Evolutionary conservation across 2,888 invertebrate species (phyloP).

Genomic region (Anodontia alba): DNA sequence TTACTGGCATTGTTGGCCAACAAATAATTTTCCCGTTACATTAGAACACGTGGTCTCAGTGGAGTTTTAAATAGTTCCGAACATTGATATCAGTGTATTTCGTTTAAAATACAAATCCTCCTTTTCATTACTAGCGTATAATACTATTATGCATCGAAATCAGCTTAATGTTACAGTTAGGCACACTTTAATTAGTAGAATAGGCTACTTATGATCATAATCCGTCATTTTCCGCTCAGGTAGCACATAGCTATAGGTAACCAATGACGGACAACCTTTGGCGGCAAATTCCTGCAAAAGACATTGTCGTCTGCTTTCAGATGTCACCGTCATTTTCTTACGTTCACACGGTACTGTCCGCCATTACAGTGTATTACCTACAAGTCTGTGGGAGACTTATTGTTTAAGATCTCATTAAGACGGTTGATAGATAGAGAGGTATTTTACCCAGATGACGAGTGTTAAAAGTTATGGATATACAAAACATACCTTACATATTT

Average conservation of each 20-base stretch:
- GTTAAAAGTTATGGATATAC: background rate
- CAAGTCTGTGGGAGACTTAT: background rate
- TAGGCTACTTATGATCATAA: slow-evolving; percentile 17
- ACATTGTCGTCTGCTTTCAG: slow-evolving; percentile 2
- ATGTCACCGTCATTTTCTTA: background rate
- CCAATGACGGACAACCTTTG: background rate
- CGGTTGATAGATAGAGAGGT: background rate
- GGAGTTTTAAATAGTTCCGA: slow-evolving; percentile 17
- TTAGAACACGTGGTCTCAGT: slow-evolving; percentile 10
- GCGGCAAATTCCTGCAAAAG: background rate
- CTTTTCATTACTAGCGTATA: slow-evolving; percentile 3
- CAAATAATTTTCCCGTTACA: slow-evolving; percentile 21
- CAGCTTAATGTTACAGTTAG: slow-evolving; percentile 12
- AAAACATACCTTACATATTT: background rate
- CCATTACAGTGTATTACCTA: background rate
- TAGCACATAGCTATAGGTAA: background rate
- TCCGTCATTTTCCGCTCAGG: slow-evolving; percentile 11
- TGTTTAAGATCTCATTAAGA: background rate
- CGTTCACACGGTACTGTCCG: background rate
- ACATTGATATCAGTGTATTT: slow-evolving; percentile 14
- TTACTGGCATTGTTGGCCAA: slow-evolving; percentile 9
- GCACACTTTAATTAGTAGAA: slow-evolving; percentile 18
- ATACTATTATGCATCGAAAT: slow-evolving; percentile 20
- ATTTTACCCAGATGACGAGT: background rate
- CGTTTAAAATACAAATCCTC: slow-evolving; percentile 21